Conservation (phyloP, 2,113 vertebrate species). For the human region GRCh38 chr3:88222001-88222500, state of each 20-base stretch:
- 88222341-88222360: too few relatives aligned
- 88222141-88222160: not conserved
- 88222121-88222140: accelerated
- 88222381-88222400: not conserved
- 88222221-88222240: too few relatives aligned
- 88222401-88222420: not conserved
- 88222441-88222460: not conserved
- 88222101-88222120: accelerated
- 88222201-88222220: too few relatives aligned
- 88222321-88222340: too few relatives aligned
- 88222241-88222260: too few relatives aligned
- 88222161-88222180: not conserved
- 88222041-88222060: not conserved
- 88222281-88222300: too few relatives aligned
- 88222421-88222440: not conserved
- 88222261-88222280: too few relatives aligned
- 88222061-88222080: accelerated
- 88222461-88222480: not conserved
- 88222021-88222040: not conserved
- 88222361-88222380: too few relatives aligned
- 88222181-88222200: not conserved
- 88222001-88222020: not conserved
- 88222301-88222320: too few relatives aligned
- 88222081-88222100: accelerated
- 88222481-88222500: not conserved